Conservation (phyloP, 2,113 vertebrate genomes). For the Ophiodon elongatus region DNA sequence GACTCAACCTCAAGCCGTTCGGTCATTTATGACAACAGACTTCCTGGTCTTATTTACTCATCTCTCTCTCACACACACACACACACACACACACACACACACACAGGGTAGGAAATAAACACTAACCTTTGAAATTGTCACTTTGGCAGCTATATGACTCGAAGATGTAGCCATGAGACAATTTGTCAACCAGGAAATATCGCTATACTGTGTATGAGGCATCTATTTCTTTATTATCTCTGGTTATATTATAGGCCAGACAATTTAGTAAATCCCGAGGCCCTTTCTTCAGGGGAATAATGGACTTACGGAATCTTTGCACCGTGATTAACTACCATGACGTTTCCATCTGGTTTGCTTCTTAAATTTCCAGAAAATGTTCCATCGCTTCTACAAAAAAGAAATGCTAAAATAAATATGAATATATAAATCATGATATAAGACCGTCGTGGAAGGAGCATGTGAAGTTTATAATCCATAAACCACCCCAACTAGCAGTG, state of each 20-base stretch:
- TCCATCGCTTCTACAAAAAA: background rate
- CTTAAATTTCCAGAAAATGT: background rate
- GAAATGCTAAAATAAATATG: background rate
- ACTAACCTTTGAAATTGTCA: conserved; percentile 52
- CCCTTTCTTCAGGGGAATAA: background rate
- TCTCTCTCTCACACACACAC: too few relatives aligned
- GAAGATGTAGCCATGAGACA: background rate
- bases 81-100: too few relatives aligned
- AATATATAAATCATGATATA: too few relatives aligned
- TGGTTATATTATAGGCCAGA: background rate
- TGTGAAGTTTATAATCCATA: background rate
- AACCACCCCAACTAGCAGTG: background rate
- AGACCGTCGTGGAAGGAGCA: background rate
- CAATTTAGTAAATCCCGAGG: background rate
- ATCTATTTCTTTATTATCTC: background rate
- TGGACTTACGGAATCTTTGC: background rate
- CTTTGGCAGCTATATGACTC: conserved; percentile 58
- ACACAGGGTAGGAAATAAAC: conserved; percentile 68
- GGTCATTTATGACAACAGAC: background rate
- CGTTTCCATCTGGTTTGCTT: background rate
- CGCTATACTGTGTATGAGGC: background rate
- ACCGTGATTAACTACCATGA: background rate
- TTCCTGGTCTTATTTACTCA: conserved; percentile 20
- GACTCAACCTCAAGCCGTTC: conserved; percentile 15
- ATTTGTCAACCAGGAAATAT: background rate